Percentiles rank a stretch among this genome's conserved stretches.
These are phyloP conservation scores for Gasterosteus aculeatus DNA, from an alignment of 2,113 vertebrate genomes.

Conservation along the genomic window DNA sequence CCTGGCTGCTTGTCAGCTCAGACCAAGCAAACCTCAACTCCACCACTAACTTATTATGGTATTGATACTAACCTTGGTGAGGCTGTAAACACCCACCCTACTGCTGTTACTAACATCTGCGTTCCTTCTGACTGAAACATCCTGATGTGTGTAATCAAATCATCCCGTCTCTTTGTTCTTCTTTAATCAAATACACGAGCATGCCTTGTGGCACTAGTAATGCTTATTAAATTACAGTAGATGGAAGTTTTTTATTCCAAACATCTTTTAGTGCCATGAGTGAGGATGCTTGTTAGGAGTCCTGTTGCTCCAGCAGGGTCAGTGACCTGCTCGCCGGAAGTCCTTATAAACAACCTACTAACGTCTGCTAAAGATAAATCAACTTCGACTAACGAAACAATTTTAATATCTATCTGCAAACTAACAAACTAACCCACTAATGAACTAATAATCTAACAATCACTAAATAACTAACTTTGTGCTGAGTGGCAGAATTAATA, in stretches of 20 bases:
- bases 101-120: conserved; percentile 58
- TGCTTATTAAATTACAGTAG: neutral
- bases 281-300: neutral
- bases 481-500: conserved; percentile 22
- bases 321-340: neutral
- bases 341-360: conserved; percentile 26
- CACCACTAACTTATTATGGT: conserved; percentile 41
- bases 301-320: neutral
- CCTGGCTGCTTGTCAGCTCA: conserved; percentile 38
- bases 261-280: neutral
- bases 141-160: neutral
- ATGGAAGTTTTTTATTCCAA: conserved; percentile 8
- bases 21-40: conserved; percentile 28
- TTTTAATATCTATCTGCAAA: conserved; percentile 50
- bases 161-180: conserved; percentile 15
- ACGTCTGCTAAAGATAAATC: conserved; percentile 30
- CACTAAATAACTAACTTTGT: conserved; percentile 50
- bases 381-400: conserved; percentile 63
- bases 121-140: conserved; percentile 12
- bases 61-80: conserved; percentile 57
- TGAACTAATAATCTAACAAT: conserved; percentile 66
- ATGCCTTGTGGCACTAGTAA: conserved; percentile 20
- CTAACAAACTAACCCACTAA: conserved; percentile 81
- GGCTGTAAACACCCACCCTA: conserved; percentile 35
- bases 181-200: conserved; percentile 31